Evolutionary conservation across 2,113 vertebrate species (phyloP).

Genomic region (Myrmecophaga tridactyla): DNA sequence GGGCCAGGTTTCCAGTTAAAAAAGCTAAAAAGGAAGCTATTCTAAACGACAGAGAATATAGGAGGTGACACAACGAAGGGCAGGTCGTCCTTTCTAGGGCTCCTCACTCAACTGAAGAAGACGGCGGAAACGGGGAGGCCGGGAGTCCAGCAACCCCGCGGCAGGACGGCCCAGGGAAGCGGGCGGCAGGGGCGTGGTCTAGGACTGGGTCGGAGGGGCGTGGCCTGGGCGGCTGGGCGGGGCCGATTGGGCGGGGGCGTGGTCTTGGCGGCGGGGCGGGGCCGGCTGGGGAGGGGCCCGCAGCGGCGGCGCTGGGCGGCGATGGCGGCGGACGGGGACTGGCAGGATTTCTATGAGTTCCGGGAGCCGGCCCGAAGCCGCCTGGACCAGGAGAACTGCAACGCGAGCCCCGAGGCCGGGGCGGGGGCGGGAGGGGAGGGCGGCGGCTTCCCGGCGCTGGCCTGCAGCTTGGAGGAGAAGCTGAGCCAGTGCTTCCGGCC

Average conservation of each 20-base stretch:
- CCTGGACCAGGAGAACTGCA: constrained; percentile 84
- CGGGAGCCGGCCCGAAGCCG: constrained; percentile 83
- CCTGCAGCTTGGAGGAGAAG: constrained; percentile 91
- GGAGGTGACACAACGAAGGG: neutral
- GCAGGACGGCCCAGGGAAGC: rapidly evolving
- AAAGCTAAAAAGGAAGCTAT: neutral
- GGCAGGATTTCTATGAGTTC: constrained; percentile 98
- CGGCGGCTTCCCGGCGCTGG: constrained; percentile 86
- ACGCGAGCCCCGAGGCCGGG: constrained; percentile 64
- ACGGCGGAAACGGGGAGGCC: neutral
- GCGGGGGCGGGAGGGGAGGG: constrained; percentile 79
- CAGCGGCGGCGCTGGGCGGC: constrained; percentile 60
- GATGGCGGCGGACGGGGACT: constrained; percentile 96
- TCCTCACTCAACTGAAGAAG: neutral
- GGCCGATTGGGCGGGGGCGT: too few relatives aligned
- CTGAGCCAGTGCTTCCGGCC: constrained; percentile 92
- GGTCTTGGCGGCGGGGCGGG: too few relatives aligned
- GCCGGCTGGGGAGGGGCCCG: neutral
- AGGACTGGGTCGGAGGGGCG: neutral
- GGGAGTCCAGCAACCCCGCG: rapidly evolving
- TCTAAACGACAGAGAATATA: neutral
- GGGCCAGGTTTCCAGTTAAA: neutral
- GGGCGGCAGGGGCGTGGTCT: rapidly evolving
- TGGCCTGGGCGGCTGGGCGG: too few relatives aligned
- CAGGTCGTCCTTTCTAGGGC: neutral